These are phyloP conservation scores for Ciconia maguari DNA, from an alignment of 2,113 vertebrate species.

Conservation along the genomic window DNA sequence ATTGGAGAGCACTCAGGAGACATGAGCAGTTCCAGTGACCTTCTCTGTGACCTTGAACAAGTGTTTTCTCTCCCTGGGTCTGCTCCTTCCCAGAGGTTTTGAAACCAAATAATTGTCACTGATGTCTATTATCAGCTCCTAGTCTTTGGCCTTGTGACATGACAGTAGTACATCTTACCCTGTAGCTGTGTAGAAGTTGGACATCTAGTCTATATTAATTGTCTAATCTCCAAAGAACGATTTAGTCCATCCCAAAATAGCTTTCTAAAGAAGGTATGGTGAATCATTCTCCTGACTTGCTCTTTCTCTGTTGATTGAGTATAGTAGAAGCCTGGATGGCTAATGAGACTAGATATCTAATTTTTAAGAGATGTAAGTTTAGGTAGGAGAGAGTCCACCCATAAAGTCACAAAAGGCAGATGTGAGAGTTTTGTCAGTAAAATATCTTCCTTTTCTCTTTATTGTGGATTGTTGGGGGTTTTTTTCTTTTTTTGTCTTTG, in stretches of 20 bases:
- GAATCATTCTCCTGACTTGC: slow-evolving; percentile 22
- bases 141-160: background rate
- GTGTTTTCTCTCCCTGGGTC: background rate
- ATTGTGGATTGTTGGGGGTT: background rate
- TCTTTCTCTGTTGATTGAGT: background rate
- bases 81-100: background rate
- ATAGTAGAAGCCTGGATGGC: background rate
- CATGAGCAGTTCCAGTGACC: background rate
- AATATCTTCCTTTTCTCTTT: background rate
- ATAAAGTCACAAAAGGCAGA: background rate
- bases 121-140: background rate
- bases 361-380: background rate
- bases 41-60: slow-evolving; percentile 23
- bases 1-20: background rate
- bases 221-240: background rate
- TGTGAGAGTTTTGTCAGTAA: background rate
- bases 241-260: slow-evolving; percentile 27
- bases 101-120: background rate
- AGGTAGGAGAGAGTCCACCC: background rate
- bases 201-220: background rate
- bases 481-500: background rate
- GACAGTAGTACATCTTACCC: background rate
- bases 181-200: background rate
- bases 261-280: background rate
- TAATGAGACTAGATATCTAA: background rate